These are phyloP conservation scores for Rhinoderma darwinii DNA, from an alignment of 2,113 vertebrate species.

Conservation along the genomic window DNA sequence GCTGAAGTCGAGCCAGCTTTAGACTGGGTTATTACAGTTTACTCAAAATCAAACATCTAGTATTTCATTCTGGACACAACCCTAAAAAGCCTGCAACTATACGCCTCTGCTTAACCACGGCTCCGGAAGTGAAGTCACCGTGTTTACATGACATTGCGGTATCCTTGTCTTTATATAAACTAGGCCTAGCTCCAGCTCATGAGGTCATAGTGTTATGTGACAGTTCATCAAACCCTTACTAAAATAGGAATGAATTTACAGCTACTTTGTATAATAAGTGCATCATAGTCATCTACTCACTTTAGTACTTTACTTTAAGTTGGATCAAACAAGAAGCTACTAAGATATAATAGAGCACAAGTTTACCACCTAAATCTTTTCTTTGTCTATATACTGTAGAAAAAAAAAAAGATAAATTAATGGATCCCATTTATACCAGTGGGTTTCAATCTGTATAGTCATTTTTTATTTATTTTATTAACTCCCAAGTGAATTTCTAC, in stretches of 20 bases:
- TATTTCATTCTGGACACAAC: constrained; percentile 34
- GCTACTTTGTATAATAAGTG: background rate
- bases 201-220: constrained; percentile 30
- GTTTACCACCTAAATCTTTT: too few relatives aligned
- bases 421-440: too few relatives aligned
- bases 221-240: constrained; percentile 17
- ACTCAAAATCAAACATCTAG: constrained; percentile 39
- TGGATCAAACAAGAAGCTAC: background rate
- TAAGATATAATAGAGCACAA: background rate
- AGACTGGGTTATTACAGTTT: constrained; percentile 41
- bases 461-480: too few relatives aligned
- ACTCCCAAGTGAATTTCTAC: too few relatives aligned
- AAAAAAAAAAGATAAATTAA: too few relatives aligned
- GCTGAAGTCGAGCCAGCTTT: background rate
- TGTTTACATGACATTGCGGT: constrained; percentile 45
- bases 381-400: too few relatives aligned
- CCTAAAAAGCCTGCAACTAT: constrained; percentile 18
- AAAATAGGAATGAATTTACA: constrained; percentile 9
- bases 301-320: background rate
- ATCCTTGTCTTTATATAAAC: constrained; percentile 30
- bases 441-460: too few relatives aligned
- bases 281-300: background rate
- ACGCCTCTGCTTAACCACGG: constrained; percentile 23
- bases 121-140: constrained; percentile 39
- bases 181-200: constrained; percentile 8